A percentile compares a stretch with the other conserved stretches of the same genome.
These are phyloP conservation scores for Percopsis transmontana DNA, from an alignment of 2,113 vertebrate species.

Conservation along the genomic window DNA sequence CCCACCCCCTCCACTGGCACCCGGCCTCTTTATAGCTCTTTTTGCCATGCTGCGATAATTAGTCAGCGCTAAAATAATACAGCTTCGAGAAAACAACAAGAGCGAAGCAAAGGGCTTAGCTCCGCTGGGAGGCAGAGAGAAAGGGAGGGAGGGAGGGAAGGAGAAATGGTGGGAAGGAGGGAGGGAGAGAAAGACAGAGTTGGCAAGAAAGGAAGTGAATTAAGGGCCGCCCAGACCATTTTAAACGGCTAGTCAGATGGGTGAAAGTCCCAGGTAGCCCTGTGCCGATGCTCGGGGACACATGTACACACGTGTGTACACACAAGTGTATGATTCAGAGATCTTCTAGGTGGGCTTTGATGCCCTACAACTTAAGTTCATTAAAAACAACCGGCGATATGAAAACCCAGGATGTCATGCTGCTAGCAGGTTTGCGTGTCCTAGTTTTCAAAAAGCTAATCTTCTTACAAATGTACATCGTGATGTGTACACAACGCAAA, in stretches of 20 bases:
- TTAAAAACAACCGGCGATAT: not conserved
- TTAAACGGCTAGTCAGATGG: slow-evolving; percentile 61
- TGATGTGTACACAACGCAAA: not conserved
- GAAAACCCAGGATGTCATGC: not conserved
- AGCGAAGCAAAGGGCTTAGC: slow-evolving; percentile 61
- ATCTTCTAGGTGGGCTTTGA: slow-evolving; percentile 18
- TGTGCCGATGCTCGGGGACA: not conserved
- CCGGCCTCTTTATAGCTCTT: slow-evolving; percentile 57
- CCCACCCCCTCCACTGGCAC: slow-evolving; percentile 24
- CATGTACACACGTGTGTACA: not conserved
- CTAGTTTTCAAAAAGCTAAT: too few species aligned
- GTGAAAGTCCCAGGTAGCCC: slow-evolving; percentile 53
- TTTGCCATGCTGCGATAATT: slow-evolving; percentile 71
- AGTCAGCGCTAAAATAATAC: slow-evolving; percentile 70
- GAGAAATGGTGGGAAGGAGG: not conserved
- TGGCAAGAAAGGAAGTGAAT: not conserved
- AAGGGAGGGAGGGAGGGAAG: not conserved
- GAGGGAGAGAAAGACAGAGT: not conserved
- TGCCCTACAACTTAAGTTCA: not conserved
- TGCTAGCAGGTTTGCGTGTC: too few species aligned
- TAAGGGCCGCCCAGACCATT: slow-evolving; percentile 37
- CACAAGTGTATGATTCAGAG: slow-evolving; percentile 10
- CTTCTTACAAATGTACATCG: not conserved
- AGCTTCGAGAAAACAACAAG: slow-evolving; percentile 67
- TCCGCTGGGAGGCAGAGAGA: slow-evolving; percentile 36